Base-by-base conservation (phyloP, 30 jellyfish, hydroid and myxozoan species). In the Mastigias papua region DNA sequence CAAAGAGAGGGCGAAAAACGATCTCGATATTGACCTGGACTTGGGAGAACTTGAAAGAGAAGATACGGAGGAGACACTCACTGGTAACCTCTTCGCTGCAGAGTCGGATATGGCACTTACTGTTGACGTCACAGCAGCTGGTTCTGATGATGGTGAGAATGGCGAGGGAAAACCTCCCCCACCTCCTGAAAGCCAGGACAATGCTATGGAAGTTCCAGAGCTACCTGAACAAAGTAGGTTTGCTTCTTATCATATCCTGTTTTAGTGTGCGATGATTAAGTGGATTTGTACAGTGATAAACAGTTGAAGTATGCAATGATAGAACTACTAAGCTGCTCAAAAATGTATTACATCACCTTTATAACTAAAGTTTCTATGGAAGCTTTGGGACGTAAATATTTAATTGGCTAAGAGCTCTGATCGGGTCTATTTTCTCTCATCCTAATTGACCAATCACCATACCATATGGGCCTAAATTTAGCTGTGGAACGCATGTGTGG, bases 1-100 rank as follows among this genome's bases (percentile, higher is more conserved):
- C 86, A 67, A 86, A 69, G 94, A 63, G 65, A 27, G 88, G 31
- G 88, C 89, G 30, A 86, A 85, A 28, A 83, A 70, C 3, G 91
- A 62, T 58, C 69, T 78, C 49, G 95, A 83, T 68, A 29, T 88
- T 37, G 97, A 93, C 42, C 37, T 82, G 26, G 95, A 93, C 32
- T 69, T 88, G 28, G 84, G 70, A 20, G 80, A 77, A 26, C 82
- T 93, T 51, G 92, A 74, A 69, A 57, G 50, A 0, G 93, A 75
- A 62, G 93, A 86, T 34, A 31, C 82, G 0, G 91, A 80, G 49
- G 98, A 89, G 29, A 33, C 62, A 29, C 65, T 86, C 67, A 67
- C 69, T 1, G 31, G 78, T 63, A 84, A 86, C 49, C 20, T 86
- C 65, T 50, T 49, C 11, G 48, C 95, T 22, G n/a, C 58, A 28